A percentile compares a stretch with the other conserved stretches of the same genome.
Conservation (phyloP, 2,113 vertebrate species). For the Nasalis larvatus region DNA sequence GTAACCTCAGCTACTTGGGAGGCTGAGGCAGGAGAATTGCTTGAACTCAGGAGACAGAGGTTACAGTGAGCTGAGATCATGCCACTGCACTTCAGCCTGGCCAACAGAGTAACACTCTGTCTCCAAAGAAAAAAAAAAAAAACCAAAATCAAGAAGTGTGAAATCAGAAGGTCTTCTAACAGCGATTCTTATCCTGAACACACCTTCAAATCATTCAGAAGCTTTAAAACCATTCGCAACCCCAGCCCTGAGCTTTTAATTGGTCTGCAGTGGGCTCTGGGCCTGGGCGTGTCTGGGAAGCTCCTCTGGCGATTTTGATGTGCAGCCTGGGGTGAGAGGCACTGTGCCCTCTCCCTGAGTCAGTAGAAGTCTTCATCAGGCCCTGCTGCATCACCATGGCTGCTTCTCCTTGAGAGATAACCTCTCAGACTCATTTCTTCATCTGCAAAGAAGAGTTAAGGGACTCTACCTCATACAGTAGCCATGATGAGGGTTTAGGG, state of each 20-base stretch:
- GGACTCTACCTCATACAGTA: fast-evolving
- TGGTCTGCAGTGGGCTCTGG: too few relatives aligned
- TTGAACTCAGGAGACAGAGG: too few relatives aligned
- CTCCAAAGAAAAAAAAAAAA: too few relatives aligned
- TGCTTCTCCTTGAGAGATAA: background rate
- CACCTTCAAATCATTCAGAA: background rate
- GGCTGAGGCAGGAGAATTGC: too few relatives aligned
- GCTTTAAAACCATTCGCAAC: background rate
- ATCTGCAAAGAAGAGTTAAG: background rate
- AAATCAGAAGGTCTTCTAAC: too few relatives aligned
- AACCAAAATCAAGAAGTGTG: too few relatives aligned
- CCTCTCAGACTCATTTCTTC: background rate
- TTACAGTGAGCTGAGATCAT: too few relatives aligned
- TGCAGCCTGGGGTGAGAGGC: background rate
- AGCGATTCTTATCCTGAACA: background rate
- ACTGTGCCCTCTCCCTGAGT: too few relatives aligned
- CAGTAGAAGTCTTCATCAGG: background rate
- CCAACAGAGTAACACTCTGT: too few relatives aligned
- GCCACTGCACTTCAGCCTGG: too few relatives aligned
- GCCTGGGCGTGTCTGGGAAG: background rate
- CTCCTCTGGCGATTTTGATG: background rate
- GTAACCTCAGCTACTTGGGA: too few relatives aligned
- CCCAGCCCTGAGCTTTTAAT: background rate
- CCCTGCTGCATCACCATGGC: too few relatives aligned
- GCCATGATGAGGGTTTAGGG: background rate